Evolutionary conservation across 2,888 invertebrate species (phyloP).

Genomic region (Xestia sexstrigata): DNA sequence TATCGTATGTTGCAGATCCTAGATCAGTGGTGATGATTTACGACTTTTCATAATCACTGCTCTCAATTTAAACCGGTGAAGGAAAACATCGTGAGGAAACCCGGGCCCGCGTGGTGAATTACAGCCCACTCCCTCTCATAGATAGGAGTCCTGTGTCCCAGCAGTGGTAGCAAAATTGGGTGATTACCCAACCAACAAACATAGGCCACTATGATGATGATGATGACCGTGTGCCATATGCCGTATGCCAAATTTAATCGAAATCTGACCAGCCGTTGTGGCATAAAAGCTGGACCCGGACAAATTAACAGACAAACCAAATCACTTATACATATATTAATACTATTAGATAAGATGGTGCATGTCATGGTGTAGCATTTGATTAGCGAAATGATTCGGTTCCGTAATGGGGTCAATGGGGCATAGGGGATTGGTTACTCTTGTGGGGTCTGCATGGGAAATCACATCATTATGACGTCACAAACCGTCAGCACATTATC

Average conservation of each 20-base stretch:
- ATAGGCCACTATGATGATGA: no score
- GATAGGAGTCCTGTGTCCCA: not conserved
- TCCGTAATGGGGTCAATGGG: constrained; percentile 41
- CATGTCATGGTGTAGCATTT: constrained; percentile 41
- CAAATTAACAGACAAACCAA: not conserved
- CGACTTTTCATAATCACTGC: not conserved
- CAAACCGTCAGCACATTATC: not conserved
- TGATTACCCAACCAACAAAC: no score
- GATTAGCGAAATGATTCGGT: constrained; percentile 62
- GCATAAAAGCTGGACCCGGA: not conserved
- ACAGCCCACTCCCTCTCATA: not conserved
- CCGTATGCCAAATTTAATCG: not conserved
- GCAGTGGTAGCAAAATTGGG: not conserved
- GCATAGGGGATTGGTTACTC: constrained; percentile 17
- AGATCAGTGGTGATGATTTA: not conserved
- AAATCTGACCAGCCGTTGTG: not conserved
- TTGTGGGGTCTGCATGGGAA: constrained; percentile 30
- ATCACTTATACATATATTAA: not conserved
- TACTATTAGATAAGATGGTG: constrained; percentile 38
- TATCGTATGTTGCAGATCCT: not conserved
- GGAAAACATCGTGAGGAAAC: not conserved
- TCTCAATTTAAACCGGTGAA: not conserved
- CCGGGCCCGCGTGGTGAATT: not conserved
- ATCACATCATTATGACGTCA: not conserved
- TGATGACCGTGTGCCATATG: no score